phyloP scores from a whole-genome alignment of 2,888 invertebrate species.

The Ptychoptera contaminata region DNA sequence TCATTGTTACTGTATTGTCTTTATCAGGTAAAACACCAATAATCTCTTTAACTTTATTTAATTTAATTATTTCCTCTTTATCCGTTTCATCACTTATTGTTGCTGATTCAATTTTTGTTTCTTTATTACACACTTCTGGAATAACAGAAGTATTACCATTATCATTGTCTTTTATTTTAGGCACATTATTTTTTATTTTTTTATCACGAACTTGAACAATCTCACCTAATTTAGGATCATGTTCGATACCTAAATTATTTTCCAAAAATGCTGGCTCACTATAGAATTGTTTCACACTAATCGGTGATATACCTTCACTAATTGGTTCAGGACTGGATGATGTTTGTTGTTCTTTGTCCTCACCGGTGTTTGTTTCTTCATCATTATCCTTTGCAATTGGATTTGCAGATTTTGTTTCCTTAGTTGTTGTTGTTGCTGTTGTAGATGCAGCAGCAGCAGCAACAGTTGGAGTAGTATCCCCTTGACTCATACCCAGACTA shows the following conservation, averaged over 20 bases:
- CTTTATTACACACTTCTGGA: neutral
- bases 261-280: conserved; percentile 30
- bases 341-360: conserved; percentile 18
- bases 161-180: conserved; percentile 2
- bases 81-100: conserved; percentile 1
- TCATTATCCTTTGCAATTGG: conserved; percentile 7
- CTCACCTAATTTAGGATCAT: conserved; percentile 30
- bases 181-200: conserved; percentile 1
- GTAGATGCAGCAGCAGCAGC: conserved; percentile 5
- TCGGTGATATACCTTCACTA: conserved; percentile 28
- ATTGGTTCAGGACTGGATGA: conserved; percentile 27
- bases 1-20: neutral
- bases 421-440: conserved; percentile 5
- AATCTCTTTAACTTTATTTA: neutral
- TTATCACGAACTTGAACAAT: conserved; percentile 23
- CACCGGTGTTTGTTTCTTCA: conserved; percentile 6
- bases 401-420: conserved; percentile 2
- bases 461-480: conserved; percentile 8
- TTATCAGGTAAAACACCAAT: neutral
- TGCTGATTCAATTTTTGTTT: neutral
- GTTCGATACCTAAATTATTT: conserved; percentile 30
- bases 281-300: conserved; percentile 31
- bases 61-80: neutral
- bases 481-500: neutral
- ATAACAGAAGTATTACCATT: neutral